Base-by-base conservation (phyloP, 2,797 vertebrate genomes). In the Rhinella marina region DNA sequence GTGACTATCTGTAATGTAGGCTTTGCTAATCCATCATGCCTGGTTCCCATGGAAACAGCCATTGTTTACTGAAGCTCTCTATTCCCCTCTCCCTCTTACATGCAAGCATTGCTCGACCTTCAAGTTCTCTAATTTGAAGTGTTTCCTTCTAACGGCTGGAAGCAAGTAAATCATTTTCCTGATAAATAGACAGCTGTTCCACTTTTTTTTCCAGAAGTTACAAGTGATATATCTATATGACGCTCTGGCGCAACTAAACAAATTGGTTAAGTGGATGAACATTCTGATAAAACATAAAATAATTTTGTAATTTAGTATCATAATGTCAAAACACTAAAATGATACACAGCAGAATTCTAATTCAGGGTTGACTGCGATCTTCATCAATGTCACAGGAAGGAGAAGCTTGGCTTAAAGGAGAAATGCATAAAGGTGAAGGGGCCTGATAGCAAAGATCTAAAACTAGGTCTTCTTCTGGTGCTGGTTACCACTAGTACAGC, bases 21-120 rank as follows among this genome's bases (percentile, higher is more conserved):
- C 68, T 59, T 64, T 29, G 41, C 57, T 81, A 88, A 88, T 86
- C 62, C 76, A 83, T 81, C 70, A 82, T 82, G 13, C 48, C 27
- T 21, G 59, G 56, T 89, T 78, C n/a, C 81, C 85, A 86, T 89
- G 81, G 88, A 64, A 84, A 89, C 85, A 80, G 64, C 62, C 75
- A 89, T 89, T 89, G 85, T 89, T 89, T 89, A 84, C 88, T 56
- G 27, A 84, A 84, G 73, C 81, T 70, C 25, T 54, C 48, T 25
- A 77, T 64, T 73, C 73, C 75, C 79, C 75, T 32, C 85, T 82
- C 62, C 64, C 80, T 62, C 73, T 50, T 50, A 75, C 54, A 86
- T 73, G 73, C 52, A 59, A 66, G 73, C 81, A 66, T 12, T 89
- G 80, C 73, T 79, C 85, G 23, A 87, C 88, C 88, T 87, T 79